phyloP scores from a whole-genome alignment of 2,888 invertebrate genomes.

The Zygogramma bicolorata region DNA sequence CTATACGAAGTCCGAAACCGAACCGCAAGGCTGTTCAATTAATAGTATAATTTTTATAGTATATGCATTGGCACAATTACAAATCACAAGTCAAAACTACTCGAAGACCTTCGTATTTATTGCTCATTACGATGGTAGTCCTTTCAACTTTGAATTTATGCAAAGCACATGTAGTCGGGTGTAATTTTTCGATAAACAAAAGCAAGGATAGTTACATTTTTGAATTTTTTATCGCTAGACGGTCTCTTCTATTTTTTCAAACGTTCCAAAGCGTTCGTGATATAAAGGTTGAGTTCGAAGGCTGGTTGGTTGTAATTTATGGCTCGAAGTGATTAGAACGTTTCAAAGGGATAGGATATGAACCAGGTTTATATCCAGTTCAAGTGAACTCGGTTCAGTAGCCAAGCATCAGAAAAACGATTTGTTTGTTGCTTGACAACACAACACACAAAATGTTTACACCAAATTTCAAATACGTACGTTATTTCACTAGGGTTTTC shows the following conservation, averaged over 20 bases:
- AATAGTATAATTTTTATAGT: not conserved
- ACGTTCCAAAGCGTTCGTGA: conserved; percentile 27
- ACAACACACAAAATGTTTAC: too few species aligned
- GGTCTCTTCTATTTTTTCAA: not conserved
- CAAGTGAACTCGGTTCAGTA: too few species aligned
- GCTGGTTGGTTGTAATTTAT: conserved; percentile 25
- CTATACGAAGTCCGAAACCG: not conserved
- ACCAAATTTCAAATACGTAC: too few species aligned
- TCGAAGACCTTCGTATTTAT: not conserved
- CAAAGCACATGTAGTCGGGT: conserved; percentile 38
- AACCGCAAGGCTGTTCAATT: not conserved
- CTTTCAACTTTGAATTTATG: conserved; percentile 39
- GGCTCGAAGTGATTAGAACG: not conserved
- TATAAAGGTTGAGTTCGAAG: conserved; percentile 43
- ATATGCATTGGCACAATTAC: not conserved
- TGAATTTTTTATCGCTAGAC: not conserved
- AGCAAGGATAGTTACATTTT: conserved; percentile 10
- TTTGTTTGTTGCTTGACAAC: too few species aligned
- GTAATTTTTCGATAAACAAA: conserved; percentile 33
- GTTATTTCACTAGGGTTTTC: too few species aligned
- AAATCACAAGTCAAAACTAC: conserved; percentile 2
- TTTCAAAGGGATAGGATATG: not conserved
- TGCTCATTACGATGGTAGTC: conserved; percentile 3
- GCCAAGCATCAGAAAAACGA: too few species aligned
- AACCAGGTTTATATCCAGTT: too few species aligned